These are phyloP conservation scores for Seira musarum DNA, from an alignment of 2,888 invertebrate species.

Conservation along the genomic window DNA sequence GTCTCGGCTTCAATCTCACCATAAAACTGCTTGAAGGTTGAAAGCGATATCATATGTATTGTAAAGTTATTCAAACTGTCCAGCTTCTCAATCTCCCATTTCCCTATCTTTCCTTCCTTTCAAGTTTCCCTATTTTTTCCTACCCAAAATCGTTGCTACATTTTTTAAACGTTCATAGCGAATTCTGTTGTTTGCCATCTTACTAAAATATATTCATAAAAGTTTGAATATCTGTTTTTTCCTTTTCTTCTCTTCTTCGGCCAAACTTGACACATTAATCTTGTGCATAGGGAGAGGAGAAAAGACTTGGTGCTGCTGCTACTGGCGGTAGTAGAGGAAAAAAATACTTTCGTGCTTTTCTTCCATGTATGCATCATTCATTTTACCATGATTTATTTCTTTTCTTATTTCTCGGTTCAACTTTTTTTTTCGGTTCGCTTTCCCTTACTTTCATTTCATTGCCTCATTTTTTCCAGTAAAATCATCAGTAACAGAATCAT, in stretches of 20 bases:
- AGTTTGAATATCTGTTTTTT: slow-evolving; percentile 65
- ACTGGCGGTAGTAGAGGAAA: neutral
- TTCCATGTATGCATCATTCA: slow-evolving; percentile 69
- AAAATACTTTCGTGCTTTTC: slow-evolving; percentile 48
- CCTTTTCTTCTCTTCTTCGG: slow-evolving; percentile 44
- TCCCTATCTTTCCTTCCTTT: slow-evolving; percentile 54
- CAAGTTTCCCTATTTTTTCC: neutral
- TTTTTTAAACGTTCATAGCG: neutral
- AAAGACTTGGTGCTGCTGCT: slow-evolving; percentile 27
- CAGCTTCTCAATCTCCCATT: slow-evolving; percentile 45
- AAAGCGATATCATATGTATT: neutral
- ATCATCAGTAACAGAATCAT: slow-evolving; percentile 20
- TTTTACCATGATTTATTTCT: slow-evolving; percentile 68
- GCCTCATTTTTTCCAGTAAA: slow-evolving; percentile 37
- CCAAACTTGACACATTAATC: slow-evolving; percentile 70
- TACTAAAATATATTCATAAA: slow-evolving; percentile 66
- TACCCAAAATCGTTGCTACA: neutral
- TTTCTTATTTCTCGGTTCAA: slow-evolving; percentile 58
- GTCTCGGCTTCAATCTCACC: too few species aligned
- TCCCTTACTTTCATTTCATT: slow-evolving; percentile 12
- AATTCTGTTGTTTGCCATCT: slow-evolving; percentile 35
- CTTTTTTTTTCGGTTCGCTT: slow-evolving; percentile 31
- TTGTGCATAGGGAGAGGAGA: slow-evolving; percentile 61
- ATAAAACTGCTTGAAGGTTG: neutral
- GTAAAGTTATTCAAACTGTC: neutral